These are phyloP conservation scores for Mus musculus DNA, from an alignment of 2,113 vertebrate genomes.

Conservation along the genomic window GRCm39 chr17:67432501-67433000, in stretches of 20 bases:
- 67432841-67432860: conserved; percentile 30
- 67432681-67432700: conserved; percentile 12
- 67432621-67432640: neutral
- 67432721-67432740: neutral
- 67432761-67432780: neutral
- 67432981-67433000: neutral
- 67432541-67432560: neutral
- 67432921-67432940: neutral
- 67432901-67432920: conserved; percentile 18
- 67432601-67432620: neutral
- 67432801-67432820: neutral
- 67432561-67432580: neutral
- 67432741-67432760: neutral
- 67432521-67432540: too few species aligned
- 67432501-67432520: neutral
- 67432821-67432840: neutral
- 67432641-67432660: too few species aligned
- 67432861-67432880: neutral
- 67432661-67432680: neutral
- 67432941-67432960: neutral
- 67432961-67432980: neutral
- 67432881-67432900: conserved; percentile 26
- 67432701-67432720: neutral
- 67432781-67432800: neutral
- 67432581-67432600: neutral